Percentiles rank a stretch among this genome's conserved stretches.
phyloP scores from a whole-genome alignment of 2,888 invertebrate genomes.

The Cyrtodaria siliqua region DNA sequence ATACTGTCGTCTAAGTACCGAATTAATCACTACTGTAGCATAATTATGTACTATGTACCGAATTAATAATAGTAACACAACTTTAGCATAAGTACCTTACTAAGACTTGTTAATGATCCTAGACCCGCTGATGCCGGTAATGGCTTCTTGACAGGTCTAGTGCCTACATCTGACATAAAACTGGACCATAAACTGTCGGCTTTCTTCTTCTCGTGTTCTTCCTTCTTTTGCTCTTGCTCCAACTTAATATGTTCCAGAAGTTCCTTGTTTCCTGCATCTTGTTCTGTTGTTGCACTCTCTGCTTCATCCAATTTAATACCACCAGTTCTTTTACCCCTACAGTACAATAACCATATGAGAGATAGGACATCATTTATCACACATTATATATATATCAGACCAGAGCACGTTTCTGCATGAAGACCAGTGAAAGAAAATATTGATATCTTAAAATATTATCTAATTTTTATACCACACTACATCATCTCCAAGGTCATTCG shows the following conservation, averaged over 20 bases:
- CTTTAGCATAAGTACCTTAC: no score
- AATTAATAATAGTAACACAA: no score
- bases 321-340: slow-evolving; percentile 73
- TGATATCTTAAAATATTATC: no score
- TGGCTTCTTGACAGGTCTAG: slow-evolving; percentile 68
- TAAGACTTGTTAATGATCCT: slow-evolving; percentile 40
- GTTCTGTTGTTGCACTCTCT: slow-evolving; percentile 43
- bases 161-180: slow-evolving; percentile 84
- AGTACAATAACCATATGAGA: no score
- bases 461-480: no score
- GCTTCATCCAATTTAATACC: slow-evolving; percentile 75
- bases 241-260: slow-evolving; percentile 70
- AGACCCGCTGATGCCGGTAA: slow-evolving; percentile 29
- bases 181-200: slow-evolving; percentile 85
- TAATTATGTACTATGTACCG: no score
- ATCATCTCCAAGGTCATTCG: no score
- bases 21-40: no score
- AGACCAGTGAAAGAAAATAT: background rate
- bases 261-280: slow-evolving; percentile 65
- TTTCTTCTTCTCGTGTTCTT: slow-evolving; percentile 81
- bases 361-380: no score
- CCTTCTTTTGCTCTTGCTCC: slow-evolving; percentile 75
- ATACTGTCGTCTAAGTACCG: no score
- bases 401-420: no score
- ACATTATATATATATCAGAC: no score